Percentiles rank a stretch among this genome's conserved stretches.
Evolutionary conservation across 2,113 vertebrate species (phyloP).

Genomic region (Suricata suricatta): DNA sequence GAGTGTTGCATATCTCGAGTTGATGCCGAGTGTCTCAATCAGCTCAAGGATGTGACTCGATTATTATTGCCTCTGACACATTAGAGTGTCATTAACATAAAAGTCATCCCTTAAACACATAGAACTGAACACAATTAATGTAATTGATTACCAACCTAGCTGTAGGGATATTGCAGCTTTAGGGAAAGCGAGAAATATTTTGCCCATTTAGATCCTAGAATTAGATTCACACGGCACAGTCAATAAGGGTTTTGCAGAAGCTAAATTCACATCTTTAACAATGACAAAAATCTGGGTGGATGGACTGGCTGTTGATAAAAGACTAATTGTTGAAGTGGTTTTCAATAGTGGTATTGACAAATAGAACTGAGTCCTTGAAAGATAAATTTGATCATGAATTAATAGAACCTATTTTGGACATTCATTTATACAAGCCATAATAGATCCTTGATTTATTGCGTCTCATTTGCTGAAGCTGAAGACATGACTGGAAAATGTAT

Average conservation of each 20-base stretch:
- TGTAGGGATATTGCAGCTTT: slow-evolving; percentile 66
- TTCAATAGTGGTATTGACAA: slow-evolving; percentile 59
- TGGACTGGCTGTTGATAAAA: slow-evolving; percentile 66
- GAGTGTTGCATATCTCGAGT: background rate
- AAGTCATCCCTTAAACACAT: slow-evolving; percentile 72
- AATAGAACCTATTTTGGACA: slow-evolving; percentile 52
- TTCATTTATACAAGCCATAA: slow-evolving; percentile 67
- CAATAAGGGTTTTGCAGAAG: slow-evolving; percentile 58
- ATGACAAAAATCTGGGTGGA: slow-evolving; percentile 60
- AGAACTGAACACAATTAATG: slow-evolving; percentile 71
- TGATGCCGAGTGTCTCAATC: background rate
- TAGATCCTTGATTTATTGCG: slow-evolving; percentile 59
- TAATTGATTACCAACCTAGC: slow-evolving; percentile 70
- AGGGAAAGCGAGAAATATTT: slow-evolving; percentile 74
- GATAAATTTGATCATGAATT: slow-evolving; percentile 69
- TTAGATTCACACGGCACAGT: slow-evolving; percentile 71
- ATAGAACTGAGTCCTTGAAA: slow-evolving; percentile 46
- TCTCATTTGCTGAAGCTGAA: slow-evolving; percentile 59
- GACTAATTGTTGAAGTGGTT: slow-evolving; percentile 65
- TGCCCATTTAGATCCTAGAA: slow-evolving; percentile 72
- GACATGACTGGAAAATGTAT: slow-evolving; percentile 23
- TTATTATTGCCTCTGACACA: slow-evolving; percentile 55
- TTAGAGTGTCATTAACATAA: slow-evolving; percentile 64
- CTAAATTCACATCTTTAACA: slow-evolving; percentile 49
- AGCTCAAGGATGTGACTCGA: slow-evolving; percentile 50